Evolutionary conservation across 1,140 invertebrate genomes (phyloP), one percentile per base, ranked within the genome.

Genomic region (Scaptomyza pallida): DNA sequence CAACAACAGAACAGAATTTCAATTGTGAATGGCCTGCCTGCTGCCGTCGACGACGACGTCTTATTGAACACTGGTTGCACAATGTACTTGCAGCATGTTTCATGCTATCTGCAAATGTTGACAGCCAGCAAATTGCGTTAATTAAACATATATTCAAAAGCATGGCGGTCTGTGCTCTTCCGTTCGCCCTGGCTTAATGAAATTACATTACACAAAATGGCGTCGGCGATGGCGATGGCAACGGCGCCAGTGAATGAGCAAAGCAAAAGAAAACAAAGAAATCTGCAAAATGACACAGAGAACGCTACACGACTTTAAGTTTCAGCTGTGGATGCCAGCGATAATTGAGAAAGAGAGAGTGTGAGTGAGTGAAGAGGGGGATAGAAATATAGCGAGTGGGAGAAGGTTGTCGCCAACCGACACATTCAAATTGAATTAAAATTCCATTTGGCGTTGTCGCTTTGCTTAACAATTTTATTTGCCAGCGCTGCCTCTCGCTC

Each of bases 341-440:
- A 79, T 85, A 77, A 85, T 85, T 80, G 81, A 75, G 65, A 33
- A 17, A 13, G 16, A 41, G 17, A 43, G 16, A 45, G 40, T 17
- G 16, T 10, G 3, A 43, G 2, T 9, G 6, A 17, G 6, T 23
- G 6, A 9, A 48, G 21, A 6, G 2, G 35, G 13, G 44, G 37
- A 12, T 17, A 23, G 37, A 41, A 6, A 21, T 33, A 3, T 0
- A 50, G 35, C 3, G 3, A 33, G 35, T 9, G 3, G 5, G 10
- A 19, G 47, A 10, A 26, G 3, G 35, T 35, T 12, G 33, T 10
- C 33, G 6, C 2, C 40, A 19, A 30, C 5, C 50, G 52, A 60
- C 68, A 61, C 73, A 80, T 77, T 80, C 77, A 77, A 86, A 85
- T 85, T 86, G 77, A 85, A 85, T 85, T 85, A 86, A 85, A 85